Conservation (phyloP, 2,888 invertebrate species). For the Pimpla rufipes region DNA sequence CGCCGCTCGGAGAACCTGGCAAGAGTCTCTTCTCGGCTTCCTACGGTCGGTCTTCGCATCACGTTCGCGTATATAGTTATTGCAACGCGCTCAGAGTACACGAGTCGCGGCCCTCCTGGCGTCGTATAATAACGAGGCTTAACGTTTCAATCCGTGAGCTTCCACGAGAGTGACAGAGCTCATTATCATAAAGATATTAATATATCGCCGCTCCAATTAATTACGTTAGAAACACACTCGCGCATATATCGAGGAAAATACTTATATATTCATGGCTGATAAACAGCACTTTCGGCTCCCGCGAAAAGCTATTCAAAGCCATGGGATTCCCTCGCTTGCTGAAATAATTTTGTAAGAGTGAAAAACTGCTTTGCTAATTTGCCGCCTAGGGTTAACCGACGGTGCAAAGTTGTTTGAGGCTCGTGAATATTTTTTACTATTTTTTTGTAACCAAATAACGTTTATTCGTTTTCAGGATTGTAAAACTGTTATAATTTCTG, state of each 20-base stretch:
- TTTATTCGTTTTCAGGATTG: too few relatives aligned
- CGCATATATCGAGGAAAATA: neutral
- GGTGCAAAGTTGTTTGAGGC: too few relatives aligned
- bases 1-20: conserved; percentile 22
- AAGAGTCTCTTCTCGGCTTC: conserved; percentile 27
- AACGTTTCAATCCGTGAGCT: conserved; percentile 61
- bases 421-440: too few relatives aligned
- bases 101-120: conserved; percentile 20
- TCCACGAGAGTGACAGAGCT: conserved; percentile 35
- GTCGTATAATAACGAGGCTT: conserved; percentile 58
- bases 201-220: conserved; percentile 33
- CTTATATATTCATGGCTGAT: too few relatives aligned
- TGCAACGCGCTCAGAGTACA: neutral
- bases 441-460: too few relatives aligned
- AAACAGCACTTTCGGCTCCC: too few relatives aligned
- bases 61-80: conserved; percentile 10
- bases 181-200: conserved; percentile 38
- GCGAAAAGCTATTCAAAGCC: too few relatives aligned
- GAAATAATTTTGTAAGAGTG: too few relatives aligned
- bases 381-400: too few relatives aligned
- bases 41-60: conserved; percentile 40
- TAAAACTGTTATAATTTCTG: too few relatives aligned
- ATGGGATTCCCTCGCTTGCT: too few relatives aligned
- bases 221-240: conserved; percentile 24
- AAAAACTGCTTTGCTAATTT: too few relatives aligned